Base-by-base conservation (phyloP, 2,888 invertebrate species). In the Sinopyrophorus schimmeli region DNA sequence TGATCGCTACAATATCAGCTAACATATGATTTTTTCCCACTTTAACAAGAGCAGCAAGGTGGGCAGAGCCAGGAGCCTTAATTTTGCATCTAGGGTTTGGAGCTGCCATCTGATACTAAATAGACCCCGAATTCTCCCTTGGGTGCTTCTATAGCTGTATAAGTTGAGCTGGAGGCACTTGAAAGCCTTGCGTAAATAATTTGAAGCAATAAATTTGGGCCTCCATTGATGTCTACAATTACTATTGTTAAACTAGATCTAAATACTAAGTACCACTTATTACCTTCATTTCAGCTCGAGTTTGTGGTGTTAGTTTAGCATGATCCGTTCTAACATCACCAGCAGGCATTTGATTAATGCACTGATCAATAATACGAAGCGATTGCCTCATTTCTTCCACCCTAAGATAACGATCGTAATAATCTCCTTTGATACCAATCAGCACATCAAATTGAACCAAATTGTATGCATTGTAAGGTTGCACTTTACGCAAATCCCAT, bases 51-150 rank as follows among this genome's bases (percentile, higher is more conserved):
- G 88, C 92, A 0, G 97, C 92, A 55, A 88, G 79, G 76, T 90
- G 90, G 3, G 89, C 88, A 70, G 90, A 91, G 5, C 90, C 90
- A 3, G 90, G 90, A 0, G 92, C 89, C 70, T 92, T 92, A 55
- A 92, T 92, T 72, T 92, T 92, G 74, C 92, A 92, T 60, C 82
- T 78, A 99, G 0, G 99, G 99, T 60, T 87, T 91, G 60, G 91
- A 92, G 18, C 89, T 83, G 0, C 99, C 99, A 71, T 99, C 99
- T 0, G 98, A 89, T 0, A 99, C 90, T 23, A 99, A 77, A 71
- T 97, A 99, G 3, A 99, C 87, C 0, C 97, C 99, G 73, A 99
- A 98, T 77, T 99, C 99, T 6, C 91, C 92, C 77, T 96, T 99
- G 1, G 98, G 98, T 0, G 97, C 97, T 71, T 98, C 98, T 39